Evolutionary conservation across 2,888 invertebrate species (phyloP), one percentile per base, ranked within the genome.

Genomic region (Zaprionus bogoriensis): DNA sequence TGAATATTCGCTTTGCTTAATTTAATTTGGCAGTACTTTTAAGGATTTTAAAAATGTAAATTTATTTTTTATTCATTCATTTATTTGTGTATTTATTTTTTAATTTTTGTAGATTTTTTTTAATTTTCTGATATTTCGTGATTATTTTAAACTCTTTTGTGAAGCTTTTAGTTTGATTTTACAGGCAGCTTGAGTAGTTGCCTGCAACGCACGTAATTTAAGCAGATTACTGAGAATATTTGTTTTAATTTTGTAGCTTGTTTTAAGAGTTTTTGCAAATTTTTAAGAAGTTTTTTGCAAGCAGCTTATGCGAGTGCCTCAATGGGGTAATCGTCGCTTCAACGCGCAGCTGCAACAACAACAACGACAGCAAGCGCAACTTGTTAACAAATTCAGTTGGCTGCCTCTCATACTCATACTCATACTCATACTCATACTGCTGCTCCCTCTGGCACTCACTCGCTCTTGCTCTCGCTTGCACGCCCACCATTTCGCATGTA

Each of bases 401-500:
- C n/a, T 42, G 5, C 19, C 14, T 1, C 17, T 7, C 17, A 10
- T 27, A 28, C 9, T 12, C 10, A n/a, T 17, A 27, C n/a, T 2
- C 14, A 38, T 38, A 5, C 23, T 52, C 3, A 20, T 10, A 4
- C 27, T 39, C 30, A 32, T 6, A 4, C 10, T 10, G 1, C 32
- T 2, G 6, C 4, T 7, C 6, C 6, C 25, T n/a, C 10, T 46
- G n/a, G 17, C 12, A n/a, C 14, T 25, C 45, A 9, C 50, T n/a
- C 17, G 2, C 12, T 23, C 28, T n/a, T 17, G 5, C 28, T 30
- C 25, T 25, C 51, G 12, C 20, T 4, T 25, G 12, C 3, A 6
- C 36, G 19, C 45, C 27, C 39, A 27, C 57, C 32, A 58, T 58
- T 73, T 58, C 63, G 28, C 60, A 78, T 82, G 79, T 78, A 78